Base-by-base conservation (phyloP, 2,797 vertebrate genomes). In the Balearica regulorum region DNA sequence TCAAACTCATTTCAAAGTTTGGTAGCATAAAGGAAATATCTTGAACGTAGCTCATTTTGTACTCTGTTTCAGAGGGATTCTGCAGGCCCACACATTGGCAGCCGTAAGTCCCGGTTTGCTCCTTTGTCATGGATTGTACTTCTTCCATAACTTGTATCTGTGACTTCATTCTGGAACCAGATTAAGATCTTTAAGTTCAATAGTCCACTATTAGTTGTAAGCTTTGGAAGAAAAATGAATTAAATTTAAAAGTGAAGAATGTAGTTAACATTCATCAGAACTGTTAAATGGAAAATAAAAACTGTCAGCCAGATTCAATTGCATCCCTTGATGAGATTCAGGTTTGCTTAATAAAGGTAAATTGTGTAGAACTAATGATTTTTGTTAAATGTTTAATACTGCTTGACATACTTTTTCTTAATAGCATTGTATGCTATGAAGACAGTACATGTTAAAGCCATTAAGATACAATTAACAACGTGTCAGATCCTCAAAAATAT, bases 61-160 rank as follows among this genome's bases (percentile, higher is more conserved):
- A 14, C 10, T 31, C 25, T 41, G 4, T 44, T 90, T 73, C 55
- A 51, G 60, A 51, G 48, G 14, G 10, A 37, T 84, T 83, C 46
- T 80, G 14, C 46, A 79, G 37, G 33, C 18, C 62, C 13, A 24
- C 3, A 4, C 0, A 2, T 5, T 51, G 37, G 29, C 1, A 0
- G 5, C 24, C 29, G 6, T 49, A 37, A 57, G 25, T 60, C 33
- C 15, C 48, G 39, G 4, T 68, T 82, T 81, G 13, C 13, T 89
- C 16, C 28, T 75, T 68, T 3, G 1, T 71, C 24, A 9, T 31
- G 37, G 26, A 20, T 68, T 41, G 43, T 15, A 24, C 5, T 72
- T 87, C 64, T 82, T 71, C 25, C 11, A 18, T 39, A 57, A 76
- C 8, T 84, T 83, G 10, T 13, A 54, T 92, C 44, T 65, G 14